Conservation (phyloP, 2,888 invertebrate genomes). For the Apodemia hepburni region DNA sequence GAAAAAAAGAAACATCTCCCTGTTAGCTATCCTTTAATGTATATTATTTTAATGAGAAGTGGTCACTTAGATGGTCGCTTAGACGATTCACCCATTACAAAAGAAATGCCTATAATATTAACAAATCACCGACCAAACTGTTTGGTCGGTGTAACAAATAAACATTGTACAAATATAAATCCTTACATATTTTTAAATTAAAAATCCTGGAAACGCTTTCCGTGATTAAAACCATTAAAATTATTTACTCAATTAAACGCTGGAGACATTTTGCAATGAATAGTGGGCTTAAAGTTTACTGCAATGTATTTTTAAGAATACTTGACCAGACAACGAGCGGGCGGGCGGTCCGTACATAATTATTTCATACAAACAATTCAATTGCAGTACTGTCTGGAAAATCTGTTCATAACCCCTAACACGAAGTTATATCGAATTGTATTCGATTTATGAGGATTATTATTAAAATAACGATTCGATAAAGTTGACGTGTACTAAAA, state of each 20-base stretch:
- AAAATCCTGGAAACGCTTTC: not conserved
- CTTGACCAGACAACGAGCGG: not conserved
- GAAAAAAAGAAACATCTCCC: no score
- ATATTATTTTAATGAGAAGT: no score
- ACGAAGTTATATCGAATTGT: not conserved
- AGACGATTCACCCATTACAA: no score
- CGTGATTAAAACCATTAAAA: not conserved
- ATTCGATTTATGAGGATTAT: no score
- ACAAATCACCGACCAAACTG: no score
- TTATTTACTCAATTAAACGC: conserved; percentile 8
- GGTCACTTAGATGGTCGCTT: no score
- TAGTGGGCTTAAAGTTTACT: not conserved
- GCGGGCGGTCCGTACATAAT: not conserved
- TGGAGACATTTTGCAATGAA: not conserved
- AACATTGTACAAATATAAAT: not conserved
- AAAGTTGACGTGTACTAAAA: no score
- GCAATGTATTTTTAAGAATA: conserved; percentile 2
- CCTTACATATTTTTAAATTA: not conserved
- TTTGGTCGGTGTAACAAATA: no score
- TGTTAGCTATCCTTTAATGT: no score
- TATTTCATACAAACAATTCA: conserved; percentile 14
- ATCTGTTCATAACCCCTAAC: not conserved
- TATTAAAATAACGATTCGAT: no score
- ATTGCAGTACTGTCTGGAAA: conserved; percentile 29
- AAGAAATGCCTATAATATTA: no score